Base-by-base conservation (phyloP, 2,888 invertebrate species). In the Caenorhabditis afra region DNA sequence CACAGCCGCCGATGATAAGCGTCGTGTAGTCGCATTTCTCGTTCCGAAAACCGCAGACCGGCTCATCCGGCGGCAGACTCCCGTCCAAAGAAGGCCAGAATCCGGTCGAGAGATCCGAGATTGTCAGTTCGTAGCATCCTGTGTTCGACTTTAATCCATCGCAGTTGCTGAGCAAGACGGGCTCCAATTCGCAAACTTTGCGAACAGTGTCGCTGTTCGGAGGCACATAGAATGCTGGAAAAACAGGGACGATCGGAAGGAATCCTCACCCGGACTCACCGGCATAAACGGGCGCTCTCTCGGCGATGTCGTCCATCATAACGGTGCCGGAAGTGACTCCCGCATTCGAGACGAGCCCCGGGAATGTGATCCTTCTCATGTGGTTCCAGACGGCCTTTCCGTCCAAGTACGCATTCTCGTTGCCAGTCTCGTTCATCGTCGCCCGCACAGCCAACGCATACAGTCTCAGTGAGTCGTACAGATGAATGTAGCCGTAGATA, bases 61-160 rank as follows among this genome's bases (percentile, higher is more conserved):
- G 89, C 66, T 88, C 87, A 64, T 88, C 86, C 3, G 82, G 68
- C 1, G 88, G 87, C 45, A 88, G 22, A 8, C 68, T 73, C 14
- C 87, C 88, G 67, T 88, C 87, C 1, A 84, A 5, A 3, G 87
- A 88, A 11, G 87, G 88, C 89, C 89, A 89, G 71, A 89, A 89
- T 20, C 89, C 89, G 11, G 87, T 87, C 14, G 85, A 80, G 1
- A 87, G 55, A 71, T 89, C 89, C 22, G 85, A 76, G 5, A 88
- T 71, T 37, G 81, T 76, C 55, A 89, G 59, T 44, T 89, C 88
- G 62, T 86, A 87, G 68, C 89, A 89, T 8, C 87, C 87, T 10
- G 71, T 81, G 71, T 85, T 84, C 18, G 84, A 86, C 45, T 85
- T 83, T 8, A 83, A 20, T 22, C 89, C 89, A 64, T 89, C 87